These are phyloP conservation scores for Drosophila mauritiana DNA, from an alignment of 1,140 invertebrate genomes.

Conservation along the genomic window DNA sequence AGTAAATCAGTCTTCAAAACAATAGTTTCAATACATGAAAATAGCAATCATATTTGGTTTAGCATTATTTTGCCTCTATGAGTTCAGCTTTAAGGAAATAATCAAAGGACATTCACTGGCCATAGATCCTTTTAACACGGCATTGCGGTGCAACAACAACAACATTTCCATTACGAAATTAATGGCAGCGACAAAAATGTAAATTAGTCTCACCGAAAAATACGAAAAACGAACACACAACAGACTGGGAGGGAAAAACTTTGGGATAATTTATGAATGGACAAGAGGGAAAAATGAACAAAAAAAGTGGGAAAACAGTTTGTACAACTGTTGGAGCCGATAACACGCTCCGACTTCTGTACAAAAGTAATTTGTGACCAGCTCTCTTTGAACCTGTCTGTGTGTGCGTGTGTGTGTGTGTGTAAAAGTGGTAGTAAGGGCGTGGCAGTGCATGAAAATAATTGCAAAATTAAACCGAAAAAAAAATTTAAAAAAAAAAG, in stretches of 20 bases:
- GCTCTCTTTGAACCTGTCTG: conserved; percentile 2
- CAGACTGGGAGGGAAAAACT: conserved; percentile 33
- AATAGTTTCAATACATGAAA: too few relatives aligned
- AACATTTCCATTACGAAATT: conserved; percentile 66
- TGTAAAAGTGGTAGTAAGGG: conserved; percentile 14
- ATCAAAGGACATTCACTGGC: conserved; percentile 1
- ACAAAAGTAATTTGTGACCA: conserved; percentile 76
- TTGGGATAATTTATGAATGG: conserved; percentile 65
- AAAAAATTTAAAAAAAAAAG: conserved; percentile 1
- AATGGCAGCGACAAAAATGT: conserved; percentile 81
- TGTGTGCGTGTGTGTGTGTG: conserved; percentile 11
- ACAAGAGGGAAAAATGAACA: neutral
- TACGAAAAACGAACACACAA: conserved; percentile 32
- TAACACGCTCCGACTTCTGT: conserved; percentile 69
- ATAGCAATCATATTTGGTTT: neutral
- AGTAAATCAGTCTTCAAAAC: neutral
- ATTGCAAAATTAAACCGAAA: conserved; percentile 67
- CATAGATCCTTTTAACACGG: conserved; percentile 3
- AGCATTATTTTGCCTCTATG: neutral
- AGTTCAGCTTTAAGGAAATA: neutral
- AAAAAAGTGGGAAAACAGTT: conserved; percentile 49
- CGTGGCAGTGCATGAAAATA: conserved; percentile 67
- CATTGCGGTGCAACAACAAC: conserved; percentile 6
- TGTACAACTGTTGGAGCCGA: conserved; percentile 73
- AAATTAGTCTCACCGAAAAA: conserved; percentile 71